phyloP scores from a whole-genome alignment of 53 echinoderm and acorn worm genomes.

The Paracentrotus lividus region DNA sequence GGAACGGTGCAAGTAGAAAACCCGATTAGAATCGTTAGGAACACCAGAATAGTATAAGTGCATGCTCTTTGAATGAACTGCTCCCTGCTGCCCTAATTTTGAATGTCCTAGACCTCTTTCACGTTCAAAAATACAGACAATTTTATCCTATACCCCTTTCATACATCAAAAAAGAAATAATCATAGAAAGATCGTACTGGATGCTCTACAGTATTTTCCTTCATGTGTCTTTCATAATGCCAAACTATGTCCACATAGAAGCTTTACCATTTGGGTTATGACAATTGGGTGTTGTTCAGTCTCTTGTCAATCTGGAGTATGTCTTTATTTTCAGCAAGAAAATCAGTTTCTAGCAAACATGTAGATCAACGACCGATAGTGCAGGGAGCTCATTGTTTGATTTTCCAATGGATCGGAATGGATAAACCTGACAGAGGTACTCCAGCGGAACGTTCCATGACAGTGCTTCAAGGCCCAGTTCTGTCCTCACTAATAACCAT shows the following conservation, averaged over 20 bases:
- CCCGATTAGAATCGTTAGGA: neutral
- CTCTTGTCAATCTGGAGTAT: neutral
- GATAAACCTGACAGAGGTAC: neutral
- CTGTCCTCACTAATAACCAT: neutral
- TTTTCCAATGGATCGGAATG: neutral
- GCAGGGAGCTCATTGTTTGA: neutral
- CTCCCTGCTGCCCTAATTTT: neutral
- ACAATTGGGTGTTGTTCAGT: too few relatives aligned
- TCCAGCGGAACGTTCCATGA: neutral
- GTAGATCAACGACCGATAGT: neutral
- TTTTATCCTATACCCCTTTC: too few relatives aligned
- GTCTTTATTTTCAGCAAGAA: neutral
- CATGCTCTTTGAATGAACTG: neutral
- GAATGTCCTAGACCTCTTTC: neutral
- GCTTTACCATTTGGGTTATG: too few relatives aligned
- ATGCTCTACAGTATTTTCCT: too few relatives aligned
- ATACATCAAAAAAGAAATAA: too few relatives aligned
- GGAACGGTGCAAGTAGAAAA: neutral
- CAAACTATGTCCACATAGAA: too few relatives aligned
- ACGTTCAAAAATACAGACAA: neutral
- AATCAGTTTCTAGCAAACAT: neutral
- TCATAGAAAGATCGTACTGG: too few relatives aligned
- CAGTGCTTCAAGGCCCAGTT: neutral
- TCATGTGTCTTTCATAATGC: too few relatives aligned
- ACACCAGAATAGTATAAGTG: neutral